These are phyloP conservation scores for Falcunculus frontatus DNA, from an alignment of 2,113 vertebrate genomes.

Conservation along the genomic window DNA sequence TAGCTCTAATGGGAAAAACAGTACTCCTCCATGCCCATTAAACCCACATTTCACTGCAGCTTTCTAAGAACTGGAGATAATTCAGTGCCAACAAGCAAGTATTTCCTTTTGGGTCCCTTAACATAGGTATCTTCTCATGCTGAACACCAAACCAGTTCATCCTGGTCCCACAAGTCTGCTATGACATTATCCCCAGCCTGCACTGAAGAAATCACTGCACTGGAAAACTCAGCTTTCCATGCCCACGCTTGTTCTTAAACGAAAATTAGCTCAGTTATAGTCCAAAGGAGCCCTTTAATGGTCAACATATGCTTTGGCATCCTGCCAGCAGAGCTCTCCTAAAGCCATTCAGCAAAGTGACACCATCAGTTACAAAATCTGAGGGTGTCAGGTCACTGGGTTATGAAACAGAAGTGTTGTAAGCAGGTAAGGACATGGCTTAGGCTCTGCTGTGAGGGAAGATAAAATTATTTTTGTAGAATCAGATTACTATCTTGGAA, in stretches of 20 bases:
- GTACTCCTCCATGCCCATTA: neutral
- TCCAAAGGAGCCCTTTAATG: neutral
- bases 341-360: neutral
- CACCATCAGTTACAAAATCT: neutral
- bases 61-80: neutral
- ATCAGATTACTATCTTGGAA: neutral
- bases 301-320: neutral
- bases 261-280: neutral
- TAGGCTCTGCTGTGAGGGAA: neutral
- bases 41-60: neutral
- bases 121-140: neutral
- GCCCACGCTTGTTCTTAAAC: neutral
- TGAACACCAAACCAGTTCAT: neutral
- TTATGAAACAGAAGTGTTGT: constrained; percentile 3
- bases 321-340: neutral
- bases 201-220: neutral
- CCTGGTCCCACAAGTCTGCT: neutral
- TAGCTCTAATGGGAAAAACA: neutral
- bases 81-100: neutral
- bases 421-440: neutral
- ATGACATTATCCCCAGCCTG: neutral
- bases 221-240: neutral
- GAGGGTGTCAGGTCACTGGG: neutral
- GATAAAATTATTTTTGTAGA: neutral
- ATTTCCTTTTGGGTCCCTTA: neutral